These are phyloP conservation scores for Pangasianodon hypophthalmus DNA, from an alignment of 2,113 vertebrate species.

Conservation along the genomic window DNA sequence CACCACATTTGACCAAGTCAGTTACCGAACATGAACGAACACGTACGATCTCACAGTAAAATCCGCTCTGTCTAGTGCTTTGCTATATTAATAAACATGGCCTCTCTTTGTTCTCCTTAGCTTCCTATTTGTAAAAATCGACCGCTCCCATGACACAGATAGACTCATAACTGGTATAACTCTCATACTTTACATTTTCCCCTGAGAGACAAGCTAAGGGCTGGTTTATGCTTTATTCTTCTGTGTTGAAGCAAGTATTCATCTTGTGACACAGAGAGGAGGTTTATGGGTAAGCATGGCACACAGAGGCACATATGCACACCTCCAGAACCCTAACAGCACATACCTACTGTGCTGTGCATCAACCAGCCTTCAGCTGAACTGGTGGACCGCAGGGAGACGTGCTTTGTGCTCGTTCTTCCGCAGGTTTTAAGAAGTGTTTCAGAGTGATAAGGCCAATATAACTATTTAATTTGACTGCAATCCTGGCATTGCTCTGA, in stretches of 20 bases:
- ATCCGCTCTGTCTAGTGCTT: not conserved
- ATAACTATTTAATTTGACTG: not conserved
- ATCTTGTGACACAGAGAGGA: not conserved
- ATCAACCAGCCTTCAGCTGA: not conserved
- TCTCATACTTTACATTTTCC: not conserved
- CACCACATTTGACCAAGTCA: not conserved
- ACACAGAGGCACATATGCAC: not conserved
- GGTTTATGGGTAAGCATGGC: not conserved
- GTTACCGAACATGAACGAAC: not conserved
- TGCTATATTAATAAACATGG: not conserved
- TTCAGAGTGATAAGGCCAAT: not conserved
- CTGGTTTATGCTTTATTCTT: not conserved
- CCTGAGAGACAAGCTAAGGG: not conserved
- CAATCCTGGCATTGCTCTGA: not conserved
- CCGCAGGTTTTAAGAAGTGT: not conserved
- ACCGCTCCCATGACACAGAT: not conserved
- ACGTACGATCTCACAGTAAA: not conserved
- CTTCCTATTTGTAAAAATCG: not conserved
- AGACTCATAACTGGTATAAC: not conserved
- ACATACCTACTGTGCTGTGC: not conserved
- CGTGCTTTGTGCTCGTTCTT: not conserved
- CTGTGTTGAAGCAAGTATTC: not conserved
- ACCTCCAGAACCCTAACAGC: not conserved
- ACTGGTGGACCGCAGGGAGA: too few relatives aligned
- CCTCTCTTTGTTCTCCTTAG: not conserved